Evolutionary conservation across 2,113 vertebrate genomes (phyloP).

Genomic region (Nansenia antarctica): DNA sequence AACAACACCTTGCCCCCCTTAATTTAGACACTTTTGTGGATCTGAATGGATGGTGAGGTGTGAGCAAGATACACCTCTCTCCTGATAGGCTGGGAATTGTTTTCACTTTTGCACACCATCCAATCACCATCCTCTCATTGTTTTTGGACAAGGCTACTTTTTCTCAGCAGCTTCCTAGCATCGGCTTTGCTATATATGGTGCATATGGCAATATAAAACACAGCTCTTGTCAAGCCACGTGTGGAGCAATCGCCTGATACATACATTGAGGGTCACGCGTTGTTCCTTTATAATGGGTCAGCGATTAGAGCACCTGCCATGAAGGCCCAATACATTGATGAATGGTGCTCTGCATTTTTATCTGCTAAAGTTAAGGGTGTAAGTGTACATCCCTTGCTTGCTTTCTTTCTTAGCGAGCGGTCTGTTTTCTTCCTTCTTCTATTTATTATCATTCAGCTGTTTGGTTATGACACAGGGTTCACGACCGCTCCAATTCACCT

Average conservation of each 20-base stretch:
- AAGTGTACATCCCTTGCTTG: neutral
- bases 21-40: no score
- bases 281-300: slow-evolving; percentile 47
- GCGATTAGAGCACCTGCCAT: slow-evolving; percentile 48
- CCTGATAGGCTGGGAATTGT: no score
- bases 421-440: slow-evolving; percentile 45
- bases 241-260: slow-evolving; percentile 56
- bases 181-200: no score
- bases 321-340: slow-evolving; percentile 52
- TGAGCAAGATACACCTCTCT: no score
- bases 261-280: slow-evolving; percentile 62
- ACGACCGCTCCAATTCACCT: slow-evolving; percentile 71
- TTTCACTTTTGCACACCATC: no score
- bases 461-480: slow-evolving; percentile 69
- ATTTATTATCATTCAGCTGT: slow-evolving; percentile 69
- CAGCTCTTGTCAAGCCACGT: slow-evolving; percentile 47
- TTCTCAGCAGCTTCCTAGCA: no score
- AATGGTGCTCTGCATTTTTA: slow-evolving; percentile 4
- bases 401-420: slow-evolving; percentile 41
- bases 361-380: neutral
- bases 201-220: no score
- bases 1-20: no score
- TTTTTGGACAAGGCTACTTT: no score
- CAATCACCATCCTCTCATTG: no score
- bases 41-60: no score